Evolutionary conservation across 2,113 vertebrate species (phyloP).

Genomic region (Sakesphorus luctuosus): DNA sequence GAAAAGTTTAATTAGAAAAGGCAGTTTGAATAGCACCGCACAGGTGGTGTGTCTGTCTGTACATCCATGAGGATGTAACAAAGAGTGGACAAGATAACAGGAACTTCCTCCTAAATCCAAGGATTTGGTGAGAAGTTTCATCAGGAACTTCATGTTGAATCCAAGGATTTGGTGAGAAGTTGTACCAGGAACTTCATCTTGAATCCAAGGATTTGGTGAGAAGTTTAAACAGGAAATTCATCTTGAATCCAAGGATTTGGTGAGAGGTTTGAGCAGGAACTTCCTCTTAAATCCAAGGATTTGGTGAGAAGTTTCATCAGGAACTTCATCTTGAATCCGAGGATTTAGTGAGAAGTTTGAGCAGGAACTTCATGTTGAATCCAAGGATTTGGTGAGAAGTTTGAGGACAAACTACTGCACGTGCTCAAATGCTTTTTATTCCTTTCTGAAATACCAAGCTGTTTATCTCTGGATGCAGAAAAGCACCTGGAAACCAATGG

Average conservation of each 20-base stretch:
- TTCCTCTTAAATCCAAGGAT: background rate
- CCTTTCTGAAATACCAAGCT: background rate
- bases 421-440: background rate
- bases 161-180: background rate
- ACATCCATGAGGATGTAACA: background rate
- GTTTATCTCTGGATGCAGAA: background rate
- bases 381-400: too few relatives aligned
- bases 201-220: too few relatives aligned
- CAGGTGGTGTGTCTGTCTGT: background rate
- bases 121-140: background rate
- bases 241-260: background rate
- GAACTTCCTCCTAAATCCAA: background rate
- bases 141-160: background rate
- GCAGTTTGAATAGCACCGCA: accelerated
- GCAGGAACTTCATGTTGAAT: background rate
- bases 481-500: background rate
- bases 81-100: too few relatives aligned
- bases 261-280: background rate
- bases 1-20: background rate
- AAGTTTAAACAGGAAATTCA: too few relatives aligned
- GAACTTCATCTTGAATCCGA: background rate
- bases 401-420: accelerated
- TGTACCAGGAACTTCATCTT: background rate
- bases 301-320: background rate
- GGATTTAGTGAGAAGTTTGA: background rate